A percentile compares a stretch with the other conserved stretches of the same genome.
These are phyloP conservation scores for Macrosteles quadrilineatus DNA, from an alignment of 1,140 invertebrate genomes.

Conservation along the genomic window DNA sequence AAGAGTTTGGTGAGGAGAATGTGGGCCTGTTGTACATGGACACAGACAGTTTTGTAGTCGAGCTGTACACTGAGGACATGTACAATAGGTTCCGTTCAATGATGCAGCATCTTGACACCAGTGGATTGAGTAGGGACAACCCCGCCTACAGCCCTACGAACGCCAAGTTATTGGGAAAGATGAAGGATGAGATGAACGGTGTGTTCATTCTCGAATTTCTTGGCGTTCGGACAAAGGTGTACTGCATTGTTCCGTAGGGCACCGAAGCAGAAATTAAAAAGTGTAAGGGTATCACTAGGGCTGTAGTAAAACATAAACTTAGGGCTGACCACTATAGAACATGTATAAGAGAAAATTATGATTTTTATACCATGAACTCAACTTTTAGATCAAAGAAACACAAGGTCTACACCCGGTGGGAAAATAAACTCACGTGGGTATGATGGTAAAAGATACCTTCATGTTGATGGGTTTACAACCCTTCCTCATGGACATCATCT, in stretches of 20 bases:
- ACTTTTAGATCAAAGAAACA: no score
- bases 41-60: slow-evolving; percentile 16
- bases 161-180: slow-evolving; percentile 54
- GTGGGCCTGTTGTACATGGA: no score
- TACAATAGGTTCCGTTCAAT: slow-evolving; percentile 20
- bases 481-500: neutral
- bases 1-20: neutral
- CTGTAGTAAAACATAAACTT: neutral
- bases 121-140: slow-evolving; percentile 27
- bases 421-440: neutral
- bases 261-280: no score
- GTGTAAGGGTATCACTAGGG: neutral
- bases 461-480: neutral
- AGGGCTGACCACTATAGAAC: no score
- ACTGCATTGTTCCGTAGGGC: no score
- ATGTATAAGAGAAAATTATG: no score
- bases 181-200: no score
- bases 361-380: no score
- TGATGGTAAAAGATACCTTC: no score
- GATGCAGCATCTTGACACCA: slow-evolving; percentile 32
- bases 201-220: no score
- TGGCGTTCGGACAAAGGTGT: no score
- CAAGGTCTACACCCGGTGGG: no score
- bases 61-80: slow-evolving; percentile 29
- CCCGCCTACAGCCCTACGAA: slow-evolving; percentile 11